These are phyloP conservation scores for Calephelis nemesis DNA, from an alignment of 1,140 invertebrate genomes.

Conservation along the genomic window DNA sequence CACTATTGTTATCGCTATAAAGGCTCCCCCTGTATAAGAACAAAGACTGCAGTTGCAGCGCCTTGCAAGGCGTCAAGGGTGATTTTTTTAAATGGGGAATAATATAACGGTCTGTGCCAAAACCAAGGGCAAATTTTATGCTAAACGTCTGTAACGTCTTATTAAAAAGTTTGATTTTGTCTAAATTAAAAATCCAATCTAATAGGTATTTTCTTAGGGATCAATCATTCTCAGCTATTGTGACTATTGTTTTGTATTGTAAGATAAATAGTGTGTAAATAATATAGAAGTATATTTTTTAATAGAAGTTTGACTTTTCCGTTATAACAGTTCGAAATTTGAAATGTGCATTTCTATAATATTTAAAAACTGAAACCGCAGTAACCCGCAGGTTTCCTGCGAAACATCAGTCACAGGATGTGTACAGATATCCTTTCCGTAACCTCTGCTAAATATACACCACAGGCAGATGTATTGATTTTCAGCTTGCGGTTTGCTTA, in stretches of 20 bases:
- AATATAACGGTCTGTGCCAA: background rate
- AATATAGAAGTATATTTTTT: too few species aligned
- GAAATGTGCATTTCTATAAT: background rate
- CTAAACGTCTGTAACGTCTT: background rate
- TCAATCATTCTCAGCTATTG: too few species aligned
- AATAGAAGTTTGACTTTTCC: too few species aligned
- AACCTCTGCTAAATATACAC: background rate
- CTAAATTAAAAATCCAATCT: background rate
- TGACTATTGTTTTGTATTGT: too few species aligned
- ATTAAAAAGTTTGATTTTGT: background rate
- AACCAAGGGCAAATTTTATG: slow-evolving; percentile 12
- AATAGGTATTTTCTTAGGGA: too few species aligned
- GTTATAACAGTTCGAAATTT: background rate
- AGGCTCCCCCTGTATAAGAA: slow-evolving; percentile 11
- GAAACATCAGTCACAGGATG: slow-evolving; percentile 1
- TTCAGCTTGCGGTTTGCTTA: background rate
- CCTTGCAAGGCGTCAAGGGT: slow-evolving; percentile 10
- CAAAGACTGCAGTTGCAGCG: slow-evolving; percentile 14
- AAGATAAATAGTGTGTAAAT: too few species aligned
- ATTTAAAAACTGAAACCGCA: background rate
- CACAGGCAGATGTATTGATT: slow-evolving; percentile 4
- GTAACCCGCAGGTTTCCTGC: slow-evolving; percentile 7
- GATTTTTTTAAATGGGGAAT: background rate
- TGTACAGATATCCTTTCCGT: slow-evolving; percentile 13
- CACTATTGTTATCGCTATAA: slow-evolving; percentile 8